phyloP scores from a whole-genome alignment of 2,888 invertebrate genomes.

The Brachycybe producta region DNA sequence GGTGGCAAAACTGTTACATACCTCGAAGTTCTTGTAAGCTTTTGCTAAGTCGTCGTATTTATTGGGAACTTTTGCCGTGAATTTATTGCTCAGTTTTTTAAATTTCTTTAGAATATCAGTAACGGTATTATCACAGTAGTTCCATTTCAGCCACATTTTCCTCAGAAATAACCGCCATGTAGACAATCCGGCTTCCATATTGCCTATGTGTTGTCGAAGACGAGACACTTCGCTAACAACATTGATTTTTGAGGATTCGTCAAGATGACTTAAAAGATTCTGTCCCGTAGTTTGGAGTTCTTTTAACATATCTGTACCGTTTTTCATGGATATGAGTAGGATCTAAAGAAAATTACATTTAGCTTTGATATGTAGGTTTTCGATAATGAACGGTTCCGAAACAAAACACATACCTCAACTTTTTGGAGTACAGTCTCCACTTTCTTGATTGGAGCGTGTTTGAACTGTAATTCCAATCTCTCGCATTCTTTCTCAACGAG shows the following conservation, averaged over 20 bases:
- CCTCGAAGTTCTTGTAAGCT: constrained; percentile 17
- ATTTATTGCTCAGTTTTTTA: constrained; percentile 13
- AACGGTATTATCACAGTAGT: constrained; percentile 18
- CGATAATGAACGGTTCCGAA: no score
- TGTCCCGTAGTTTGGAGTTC: constrained; percentile 49
- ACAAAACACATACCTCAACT: constrained; percentile 20
- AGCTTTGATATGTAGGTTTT: no score
- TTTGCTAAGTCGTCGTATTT: constrained; percentile 12
- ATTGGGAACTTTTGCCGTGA: constrained; percentile 18
- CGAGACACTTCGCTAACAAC: constrained; percentile 70
- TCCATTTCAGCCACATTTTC: constrained; percentile 29
- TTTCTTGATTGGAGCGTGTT: constrained; percentile 64
- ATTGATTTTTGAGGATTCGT: constrained; percentile 61
- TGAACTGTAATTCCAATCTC: constrained; percentile 57
- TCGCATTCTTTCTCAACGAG: constrained; percentile 66
- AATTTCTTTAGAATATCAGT: constrained; percentile 19
- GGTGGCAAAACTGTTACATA: neutral
- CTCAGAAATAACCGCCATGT: constrained; percentile 66
- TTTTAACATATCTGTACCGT: constrained; percentile 51
- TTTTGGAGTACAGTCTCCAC: constrained; percentile 39
- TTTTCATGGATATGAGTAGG: constrained; percentile 52
- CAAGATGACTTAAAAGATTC: constrained; percentile 32
- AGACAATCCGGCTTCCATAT: constrained; percentile 61
- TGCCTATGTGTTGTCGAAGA: constrained; percentile 59
- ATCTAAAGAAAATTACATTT: constrained; percentile 25